Conservation (phyloP, 2,888 invertebrate genomes). For the Ochlodes sylvanus region DNA sequence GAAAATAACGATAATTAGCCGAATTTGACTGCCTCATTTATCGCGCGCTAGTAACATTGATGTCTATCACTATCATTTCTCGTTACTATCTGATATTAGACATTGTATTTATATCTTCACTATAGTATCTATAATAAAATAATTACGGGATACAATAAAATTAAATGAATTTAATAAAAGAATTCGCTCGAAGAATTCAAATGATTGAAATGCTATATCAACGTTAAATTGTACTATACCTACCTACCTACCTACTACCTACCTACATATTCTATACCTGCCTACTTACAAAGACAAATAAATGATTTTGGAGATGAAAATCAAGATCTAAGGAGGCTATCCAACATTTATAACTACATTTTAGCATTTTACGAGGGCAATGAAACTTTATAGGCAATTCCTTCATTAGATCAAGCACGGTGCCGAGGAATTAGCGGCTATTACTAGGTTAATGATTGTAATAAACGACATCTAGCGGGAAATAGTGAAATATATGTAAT, state of each 20-base stretch:
- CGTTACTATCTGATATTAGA: no score
- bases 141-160: no score
- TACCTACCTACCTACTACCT: no score
- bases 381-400: slow-evolving; percentile 26
- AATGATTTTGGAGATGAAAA: background rate
- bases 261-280: no score
- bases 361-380: slow-evolving; percentile 19
- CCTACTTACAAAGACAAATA: slow-evolving; percentile 25
- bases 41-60: no score
- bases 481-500: slow-evolving; percentile 4
- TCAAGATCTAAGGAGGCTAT: slow-evolving; percentile 1
- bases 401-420: slow-evolving; percentile 18
- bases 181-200: background rate
- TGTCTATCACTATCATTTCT: no score
- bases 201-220: background rate
- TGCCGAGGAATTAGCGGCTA: slow-evolving; percentile 17
- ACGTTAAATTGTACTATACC: slow-evolving; percentile 12
- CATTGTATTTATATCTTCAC: no score
- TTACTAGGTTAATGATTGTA: slow-evolving; percentile 22
- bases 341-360: slow-evolving; percentile 13
- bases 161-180: no score
- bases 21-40: no score
- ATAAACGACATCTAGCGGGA: slow-evolving; percentile 19
- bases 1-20: no score
- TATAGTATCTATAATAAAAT: no score